phyloP scores from a whole-genome alignment of 2,888 invertebrate species.

The Eristalis tenax region DNA sequence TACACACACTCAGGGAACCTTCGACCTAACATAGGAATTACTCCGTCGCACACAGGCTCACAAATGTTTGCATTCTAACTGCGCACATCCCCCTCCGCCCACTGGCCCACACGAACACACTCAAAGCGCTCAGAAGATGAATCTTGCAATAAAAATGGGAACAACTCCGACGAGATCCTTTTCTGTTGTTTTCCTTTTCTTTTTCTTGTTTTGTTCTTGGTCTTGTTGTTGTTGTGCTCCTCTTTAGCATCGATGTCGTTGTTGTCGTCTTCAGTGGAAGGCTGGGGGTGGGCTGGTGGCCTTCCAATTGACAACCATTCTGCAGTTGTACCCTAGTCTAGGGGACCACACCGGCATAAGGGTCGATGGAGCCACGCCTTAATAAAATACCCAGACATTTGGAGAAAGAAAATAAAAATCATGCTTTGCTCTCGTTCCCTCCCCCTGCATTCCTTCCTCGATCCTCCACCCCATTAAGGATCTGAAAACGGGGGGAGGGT shows the following conservation, averaged over 20 bases:
- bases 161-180: conserved; percentile 9
- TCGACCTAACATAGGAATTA: too few species aligned
- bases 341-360: conserved; percentile 23
- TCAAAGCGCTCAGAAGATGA: background rate
- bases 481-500: too few species aligned
- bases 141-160: conserved; percentile 31
- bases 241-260: background rate
- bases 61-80: background rate
- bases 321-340: conserved; percentile 50
- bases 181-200: conserved; percentile 7
- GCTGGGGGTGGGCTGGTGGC: conserved; percentile 18
- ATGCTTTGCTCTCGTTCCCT: conserved; percentile 17
- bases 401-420: conserved; percentile 69
- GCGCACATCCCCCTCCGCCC: background rate
- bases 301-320: conserved; percentile 68
- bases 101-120: background rate
- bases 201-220: background rate
- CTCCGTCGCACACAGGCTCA: background rate
- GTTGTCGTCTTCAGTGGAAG: background rate
- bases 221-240: conserved; percentile 15
- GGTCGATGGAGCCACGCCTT: conserved; percentile 69
- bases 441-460: conserved; percentile 2
- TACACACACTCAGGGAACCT: conserved; percentile 40
- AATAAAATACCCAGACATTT: conserved; percentile 70
- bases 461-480: background rate